Evolutionary conservation across 2,113 vertebrate species (phyloP).

Genomic region (Lagopus leucura): DNA sequence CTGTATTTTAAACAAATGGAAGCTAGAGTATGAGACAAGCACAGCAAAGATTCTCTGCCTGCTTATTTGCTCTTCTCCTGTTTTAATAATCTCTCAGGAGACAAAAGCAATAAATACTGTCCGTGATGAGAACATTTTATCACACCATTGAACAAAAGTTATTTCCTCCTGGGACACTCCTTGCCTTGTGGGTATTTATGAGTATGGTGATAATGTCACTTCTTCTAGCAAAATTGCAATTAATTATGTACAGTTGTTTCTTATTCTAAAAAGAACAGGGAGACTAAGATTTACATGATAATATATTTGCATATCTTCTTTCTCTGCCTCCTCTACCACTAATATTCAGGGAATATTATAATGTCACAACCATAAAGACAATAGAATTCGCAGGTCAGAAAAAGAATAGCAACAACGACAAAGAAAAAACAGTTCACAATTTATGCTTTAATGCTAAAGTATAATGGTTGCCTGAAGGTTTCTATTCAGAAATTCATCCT

Average conservation of each 20-base stretch:
- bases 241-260: slow-evolving; percentile 14
- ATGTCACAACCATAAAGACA: neutral
- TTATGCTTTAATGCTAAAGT: neutral
- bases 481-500: neutral
- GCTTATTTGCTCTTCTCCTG: neutral
- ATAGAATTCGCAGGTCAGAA: slow-evolving; percentile 10
- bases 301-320: neutral
- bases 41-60: neutral
- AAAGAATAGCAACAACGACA: neutral
- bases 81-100: slow-evolving; percentile 27
- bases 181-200: slow-evolving; percentile 12
- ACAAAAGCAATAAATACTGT: slow-evolving; percentile 5
- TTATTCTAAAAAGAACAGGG: slow-evolving; percentile 21
- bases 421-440: neutral
- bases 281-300: neutral
- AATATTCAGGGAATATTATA: neutral
- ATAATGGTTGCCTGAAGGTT: neutral
- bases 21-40: slow-evolving; percentile 2
- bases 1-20: slow-evolving; percentile 32
- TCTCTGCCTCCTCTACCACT: neutral
- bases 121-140: slow-evolving; percentile 21
- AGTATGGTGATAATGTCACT: neutral
- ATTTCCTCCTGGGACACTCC: neutral
- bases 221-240: slow-evolving; percentile 28
- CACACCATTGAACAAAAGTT: slow-evolving; percentile 24